A percentile compares a stretch with the other conserved stretches of the same genome.
These are phyloP conservation scores for Eleginops maclovinus DNA, from an alignment of 2,113 vertebrate species.

Conservation along the genomic window DNA sequence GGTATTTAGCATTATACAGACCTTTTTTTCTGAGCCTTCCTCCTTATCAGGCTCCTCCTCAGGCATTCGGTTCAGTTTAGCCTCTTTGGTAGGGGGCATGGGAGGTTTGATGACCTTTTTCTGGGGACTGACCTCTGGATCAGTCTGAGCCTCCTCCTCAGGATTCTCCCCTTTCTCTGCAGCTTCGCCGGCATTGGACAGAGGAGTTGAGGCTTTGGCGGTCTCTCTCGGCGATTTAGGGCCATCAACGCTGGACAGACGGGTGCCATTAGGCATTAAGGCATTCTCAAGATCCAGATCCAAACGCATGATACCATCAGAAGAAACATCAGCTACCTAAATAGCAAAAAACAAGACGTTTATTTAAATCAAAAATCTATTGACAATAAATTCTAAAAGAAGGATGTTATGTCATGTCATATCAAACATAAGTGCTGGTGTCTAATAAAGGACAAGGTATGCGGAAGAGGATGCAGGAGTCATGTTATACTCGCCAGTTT, in stretches of 20 bases:
- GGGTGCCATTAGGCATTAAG: conserved; percentile 77
- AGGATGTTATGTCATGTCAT: no score
- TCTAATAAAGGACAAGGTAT: no score
- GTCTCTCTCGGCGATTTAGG: conserved; percentile 30
- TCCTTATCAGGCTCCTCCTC: conserved; percentile 61
- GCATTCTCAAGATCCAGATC: conserved; percentile 87
- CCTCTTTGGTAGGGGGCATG: conserved; percentile 71
- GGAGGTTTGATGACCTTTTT: conserved; percentile 84
- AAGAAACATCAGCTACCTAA: conserved; percentile 88
- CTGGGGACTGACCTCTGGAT: conserved; percentile 52
- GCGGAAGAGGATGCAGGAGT: no score
- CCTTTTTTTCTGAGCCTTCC: conserved; percentile 68
- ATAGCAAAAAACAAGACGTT: background rate
- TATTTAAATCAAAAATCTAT: background rate
- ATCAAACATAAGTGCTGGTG: background rate
- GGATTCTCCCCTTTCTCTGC: conserved; percentile 34
- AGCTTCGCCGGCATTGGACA: conserved; percentile 31
- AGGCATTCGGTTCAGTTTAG: conserved; percentile 42
- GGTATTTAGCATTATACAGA: conserved; percentile 16
- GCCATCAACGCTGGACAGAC: conserved; percentile 51
- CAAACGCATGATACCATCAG: conserved; percentile 89
- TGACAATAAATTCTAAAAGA: background rate
- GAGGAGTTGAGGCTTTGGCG: conserved; percentile 77
- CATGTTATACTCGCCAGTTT: no score
- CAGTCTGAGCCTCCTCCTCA: conserved; percentile 45